These are phyloP conservation scores for Neotoma lepida DNA, from an alignment of 2,113 vertebrate genomes.

Conservation along the genomic window DNA sequence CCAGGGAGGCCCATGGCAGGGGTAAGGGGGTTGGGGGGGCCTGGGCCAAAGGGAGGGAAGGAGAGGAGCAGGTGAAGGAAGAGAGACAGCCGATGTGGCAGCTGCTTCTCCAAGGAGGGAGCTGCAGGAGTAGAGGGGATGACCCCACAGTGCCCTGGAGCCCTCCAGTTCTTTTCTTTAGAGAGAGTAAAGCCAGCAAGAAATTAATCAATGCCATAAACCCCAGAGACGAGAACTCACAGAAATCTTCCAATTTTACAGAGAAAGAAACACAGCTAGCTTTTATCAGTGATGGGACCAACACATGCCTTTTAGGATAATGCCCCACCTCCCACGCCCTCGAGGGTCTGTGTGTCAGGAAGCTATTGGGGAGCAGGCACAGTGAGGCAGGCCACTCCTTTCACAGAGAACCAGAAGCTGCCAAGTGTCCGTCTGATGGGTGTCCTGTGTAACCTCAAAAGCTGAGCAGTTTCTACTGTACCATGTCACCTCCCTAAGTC, in stretches of 20 bases:
- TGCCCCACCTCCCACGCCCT: neutral
- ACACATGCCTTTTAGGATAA: neutral
- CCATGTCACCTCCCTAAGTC: neutral
- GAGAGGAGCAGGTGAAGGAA: conserved; percentile 70
- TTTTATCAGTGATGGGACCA: neutral
- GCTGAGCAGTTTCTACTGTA: neutral
- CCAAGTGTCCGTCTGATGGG: neutral
- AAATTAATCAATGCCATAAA: conserved; percentile 54
- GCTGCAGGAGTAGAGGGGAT: neutral
- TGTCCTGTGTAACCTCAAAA: neutral
- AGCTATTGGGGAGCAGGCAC: neutral
- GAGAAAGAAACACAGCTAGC: neutral
- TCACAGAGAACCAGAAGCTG: neutral
- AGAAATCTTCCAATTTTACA: conserved; percentile 17
- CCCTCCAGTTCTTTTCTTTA: conserved; percentile 13
- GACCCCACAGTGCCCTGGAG: neutral
- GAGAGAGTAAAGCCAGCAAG: neutral
- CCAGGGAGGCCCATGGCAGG: conserved; percentile 53
- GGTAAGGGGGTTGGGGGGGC: neutral
- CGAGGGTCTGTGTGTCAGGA: neutral
- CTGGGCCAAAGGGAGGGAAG: neutral
- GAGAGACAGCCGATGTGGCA: conserved; percentile 70
- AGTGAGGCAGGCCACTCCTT: neutral
- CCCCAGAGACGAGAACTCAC: neutral
- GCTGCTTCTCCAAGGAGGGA: conserved; percentile 62